These are phyloP conservation scores for Mesorhabditis belari DNA, from an alignment of 2,888 invertebrate genomes.

Conservation along the genomic window DNA sequence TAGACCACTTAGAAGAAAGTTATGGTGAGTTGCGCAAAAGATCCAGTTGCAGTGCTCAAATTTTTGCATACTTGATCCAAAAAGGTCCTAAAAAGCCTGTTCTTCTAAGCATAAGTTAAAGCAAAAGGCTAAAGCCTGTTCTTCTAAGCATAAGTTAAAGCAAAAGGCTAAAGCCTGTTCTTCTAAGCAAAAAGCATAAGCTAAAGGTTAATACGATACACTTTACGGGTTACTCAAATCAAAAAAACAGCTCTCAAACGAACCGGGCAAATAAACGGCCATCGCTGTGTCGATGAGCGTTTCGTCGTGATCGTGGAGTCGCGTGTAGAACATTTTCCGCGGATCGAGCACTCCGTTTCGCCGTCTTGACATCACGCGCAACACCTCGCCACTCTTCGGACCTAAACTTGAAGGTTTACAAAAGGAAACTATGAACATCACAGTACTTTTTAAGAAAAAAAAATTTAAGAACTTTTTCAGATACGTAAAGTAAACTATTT, in stretches of 20 bases:
- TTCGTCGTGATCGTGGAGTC: constrained; percentile 41
- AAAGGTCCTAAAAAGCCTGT: too few relatives aligned
- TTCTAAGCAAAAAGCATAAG: neutral
- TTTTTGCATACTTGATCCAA: constrained; percentile 1
- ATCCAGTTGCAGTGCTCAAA: too few relatives aligned
- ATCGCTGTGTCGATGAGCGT: constrained; percentile 68
- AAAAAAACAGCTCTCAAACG: constrained; percentile 65
- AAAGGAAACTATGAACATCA: neutral
- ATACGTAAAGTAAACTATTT: too few relatives aligned
- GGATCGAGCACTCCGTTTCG: constrained; percentile 11
- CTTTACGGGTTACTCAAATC: neutral
- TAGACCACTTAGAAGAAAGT: too few relatives aligned
- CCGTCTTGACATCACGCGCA: neutral
- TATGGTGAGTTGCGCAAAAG: too few relatives aligned
- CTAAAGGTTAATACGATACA: neutral
- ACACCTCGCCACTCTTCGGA: neutral
- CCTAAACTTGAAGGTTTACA: neutral
- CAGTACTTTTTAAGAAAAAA: too few relatives aligned
- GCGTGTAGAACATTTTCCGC: constrained; percentile 32
- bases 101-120: too few relatives aligned
- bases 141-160: too few relatives aligned
- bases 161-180: too few relatives aligned
- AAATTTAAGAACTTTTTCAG: too few relatives aligned
- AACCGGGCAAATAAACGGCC: constrained; percentile 74
- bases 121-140: too few relatives aligned